Conservation (phyloP, 2,888 invertebrate genomes). For the Stenotaenia linearis region DNA sequence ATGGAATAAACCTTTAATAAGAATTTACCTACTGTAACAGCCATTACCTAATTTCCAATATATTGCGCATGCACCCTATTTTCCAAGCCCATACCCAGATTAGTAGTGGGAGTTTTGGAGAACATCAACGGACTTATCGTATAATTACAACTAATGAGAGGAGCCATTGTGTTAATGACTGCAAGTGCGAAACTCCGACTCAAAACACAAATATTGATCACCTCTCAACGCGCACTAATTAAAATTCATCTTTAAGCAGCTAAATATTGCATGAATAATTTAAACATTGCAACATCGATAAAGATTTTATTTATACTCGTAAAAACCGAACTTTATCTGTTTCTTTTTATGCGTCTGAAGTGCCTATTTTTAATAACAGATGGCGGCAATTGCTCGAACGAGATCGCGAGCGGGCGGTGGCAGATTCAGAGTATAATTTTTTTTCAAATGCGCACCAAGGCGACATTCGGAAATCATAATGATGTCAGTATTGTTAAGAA, state of each 20-base stretch:
- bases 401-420: no score
- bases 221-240: slow-evolving; percentile 15
- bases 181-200: slow-evolving; percentile 8
- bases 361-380: not conserved
- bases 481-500: no score
- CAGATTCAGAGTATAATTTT: no score
- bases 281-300: not conserved
- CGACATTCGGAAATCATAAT: no score
- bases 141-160: slow-evolving; percentile 17
- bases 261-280: not conserved
- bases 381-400: not conserved
- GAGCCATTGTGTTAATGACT: slow-evolving; percentile 16
- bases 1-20: not conserved
- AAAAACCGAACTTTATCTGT: not conserved
- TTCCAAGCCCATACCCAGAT: not conserved
- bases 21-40: not conserved
- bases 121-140: slow-evolving; percentile 13
- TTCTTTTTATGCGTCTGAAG: no score
- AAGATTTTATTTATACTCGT: not conserved
- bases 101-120: not conserved
- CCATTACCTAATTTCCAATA: not conserved
- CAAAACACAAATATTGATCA: slow-evolving; percentile 24
- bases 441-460: no score
- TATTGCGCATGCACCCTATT: not conserved
- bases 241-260: slow-evolving; percentile 11